Evolutionary conservation across 2,113 vertebrate species (phyloP).

Genomic region (Entosphenus tridentatus): DNA sequence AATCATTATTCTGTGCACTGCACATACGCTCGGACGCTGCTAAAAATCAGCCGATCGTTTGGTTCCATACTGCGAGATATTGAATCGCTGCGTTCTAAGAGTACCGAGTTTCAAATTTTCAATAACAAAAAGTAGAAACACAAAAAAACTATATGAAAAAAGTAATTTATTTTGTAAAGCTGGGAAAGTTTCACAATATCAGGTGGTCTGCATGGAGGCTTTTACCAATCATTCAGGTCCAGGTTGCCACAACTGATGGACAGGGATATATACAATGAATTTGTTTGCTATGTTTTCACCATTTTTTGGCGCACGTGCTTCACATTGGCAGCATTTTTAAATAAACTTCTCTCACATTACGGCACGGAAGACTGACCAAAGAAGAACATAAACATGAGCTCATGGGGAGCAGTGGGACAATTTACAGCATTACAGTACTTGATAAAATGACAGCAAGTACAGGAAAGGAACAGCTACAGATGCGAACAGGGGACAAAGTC

Average conservation of each 20-base stretch:
- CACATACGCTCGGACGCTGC: slow-evolving; percentile 10
- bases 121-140: slow-evolving; percentile 8
- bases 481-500: not conserved
- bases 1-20: slow-evolving; percentile 8
- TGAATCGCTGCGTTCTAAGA: slow-evolving; percentile 4
- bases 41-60: slow-evolving; percentile 10
- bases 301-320: too few relatives aligned
- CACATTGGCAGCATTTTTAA: not conserved
- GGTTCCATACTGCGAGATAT: slow-evolving; percentile 10
- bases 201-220: slow-evolving; percentile 13
- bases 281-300: not conserved
- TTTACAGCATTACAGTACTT: not conserved
- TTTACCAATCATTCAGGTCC: not conserved
- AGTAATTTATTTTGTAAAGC: slow-evolving; percentile 10
- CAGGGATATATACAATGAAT: not conserved
- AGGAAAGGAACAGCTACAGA: not conserved
- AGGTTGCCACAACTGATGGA: not conserved
- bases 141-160: slow-evolving; percentile 10
- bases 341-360: not conserved
- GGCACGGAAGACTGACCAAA: not conserved
- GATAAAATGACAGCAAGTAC: not conserved
- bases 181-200: slow-evolving; percentile 11
- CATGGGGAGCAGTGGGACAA: not conserved
- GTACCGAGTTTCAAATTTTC: slow-evolving; percentile 7
- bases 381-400: not conserved